These are phyloP conservation scores for Pseudomugil tenellus DNA, from an alignment of 2,797 vertebrate species.

Conservation along the genomic window DNA sequence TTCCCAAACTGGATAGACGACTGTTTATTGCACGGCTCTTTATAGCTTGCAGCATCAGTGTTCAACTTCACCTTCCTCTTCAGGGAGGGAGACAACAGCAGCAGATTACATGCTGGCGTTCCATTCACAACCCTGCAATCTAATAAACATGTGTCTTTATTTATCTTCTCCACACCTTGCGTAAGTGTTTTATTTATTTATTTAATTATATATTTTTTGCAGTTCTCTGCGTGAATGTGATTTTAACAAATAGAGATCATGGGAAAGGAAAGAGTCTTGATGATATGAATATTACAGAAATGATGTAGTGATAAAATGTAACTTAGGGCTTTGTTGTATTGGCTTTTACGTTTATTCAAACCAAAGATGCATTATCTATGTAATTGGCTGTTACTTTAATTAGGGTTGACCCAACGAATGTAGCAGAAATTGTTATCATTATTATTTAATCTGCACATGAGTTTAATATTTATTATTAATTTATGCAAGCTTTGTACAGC, in stretches of 20 bases:
- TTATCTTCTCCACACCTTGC: conserved; percentile 59
- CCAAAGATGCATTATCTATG: not conserved
- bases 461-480: conserved; percentile 25
- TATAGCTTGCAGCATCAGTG: conserved; percentile 48
- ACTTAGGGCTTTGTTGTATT: not conserved
- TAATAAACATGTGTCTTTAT: conserved; percentile 79
- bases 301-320: no score
- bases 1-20: conserved; percentile 61
- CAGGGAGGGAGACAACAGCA: conserved; percentile 56
- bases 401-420: not conserved
- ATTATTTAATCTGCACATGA: conserved; percentile 15
- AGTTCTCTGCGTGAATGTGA: conserved; percentile 9
- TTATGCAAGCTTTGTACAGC: conserved; percentile 5
- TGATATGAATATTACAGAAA: not conserved
- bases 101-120: conserved; percentile 70
- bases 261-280: not conserved
- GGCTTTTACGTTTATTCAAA: not conserved
- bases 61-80: conserved; percentile 49
- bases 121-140: conserved; percentile 66
- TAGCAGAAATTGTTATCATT: not conserved
- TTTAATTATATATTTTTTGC: conserved; percentile 12
- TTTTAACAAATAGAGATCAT: not conserved
- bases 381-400: conserved; percentile 8
- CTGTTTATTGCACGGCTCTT: conserved; percentile 65
- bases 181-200: conserved; percentile 7